Base-by-base conservation (phyloP, 2,113 vertebrate species). In the Sporophila hypoxantha region DNA sequence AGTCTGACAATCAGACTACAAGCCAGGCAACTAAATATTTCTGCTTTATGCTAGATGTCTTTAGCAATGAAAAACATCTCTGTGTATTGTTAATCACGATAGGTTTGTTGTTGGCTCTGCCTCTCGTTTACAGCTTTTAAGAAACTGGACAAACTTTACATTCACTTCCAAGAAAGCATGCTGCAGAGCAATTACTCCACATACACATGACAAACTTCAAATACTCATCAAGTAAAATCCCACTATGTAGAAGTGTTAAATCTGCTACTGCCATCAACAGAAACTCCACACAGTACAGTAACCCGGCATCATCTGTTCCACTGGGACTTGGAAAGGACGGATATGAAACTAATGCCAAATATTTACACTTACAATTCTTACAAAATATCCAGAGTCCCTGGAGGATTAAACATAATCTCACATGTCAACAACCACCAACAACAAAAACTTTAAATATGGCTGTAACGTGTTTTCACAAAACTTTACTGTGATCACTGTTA, bases 281-380 rank as follows among this genome's bases (percentile, higher is more conserved):
- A 47, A 70, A 81, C 93, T 92, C 71, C 39, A 34, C 74, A 66
- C 14, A 85, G 82, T 65, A 70, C 34, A 89, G 70, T 91, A 86
- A 85, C 71, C 46, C 44, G 0, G 57, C 76, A 27, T 94, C 85
- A 74, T 65, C 81, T 80, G 79, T 65, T 93, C 94, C 86, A 41
- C 34, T 1, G 15, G 92, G 94, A 86, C 76, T 88, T 37, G 0
- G n/a, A 34, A 27, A 91, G 86, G 61, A 89, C 75, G 82, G 89
- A 66, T 86, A 91, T 81, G 77, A 83, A 94, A 92, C 80, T 34
- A 85, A 36, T 89, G 95, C 94, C 95, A 96, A 95, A 95, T 93
- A 94, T 86, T 94, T 95, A 96, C 86, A 89, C 92, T 93, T 84
- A 76, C 79, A 87, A 44, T 95, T 95, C 95, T 93, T 94, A 94